Evolutionary conservation across 2,113 vertebrate genomes (phyloP), one percentile per base, ranked within the genome.

Genomic region (Cyprinodon variegatus): DNA sequence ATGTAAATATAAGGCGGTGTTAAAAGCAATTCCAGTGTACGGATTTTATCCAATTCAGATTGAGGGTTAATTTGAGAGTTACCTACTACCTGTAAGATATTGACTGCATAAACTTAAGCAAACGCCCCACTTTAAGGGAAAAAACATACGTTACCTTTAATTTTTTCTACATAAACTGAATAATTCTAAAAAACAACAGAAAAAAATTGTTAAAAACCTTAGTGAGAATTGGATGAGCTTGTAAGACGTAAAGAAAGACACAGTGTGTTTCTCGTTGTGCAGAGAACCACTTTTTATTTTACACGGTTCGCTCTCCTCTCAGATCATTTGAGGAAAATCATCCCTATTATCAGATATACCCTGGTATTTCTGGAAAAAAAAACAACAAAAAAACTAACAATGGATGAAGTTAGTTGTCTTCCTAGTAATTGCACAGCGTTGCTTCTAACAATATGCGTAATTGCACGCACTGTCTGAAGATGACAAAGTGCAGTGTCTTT

Each of bases 401-500:
- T 65, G 63, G 69, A 41, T 53, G 74, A 77, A 50, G 1, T 50
- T 61, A 38, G 29, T 37, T 71, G 66, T 45, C 12, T 5, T 2
- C 12, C 50, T 0, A 60, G 40, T 73, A 61, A 71, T 50, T 74
- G 70, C 36, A n/a, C 57, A 14, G 40, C 45, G 10, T 69, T 37
- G 14, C 11, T 74, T 15, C 13, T 68, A 22, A 70, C 57, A 43
- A 48, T n/a, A 68, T 20, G 13, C 63, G 60, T 20, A 12, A 62
- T 4, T 65, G 38, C 65, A 65, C 10, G 37, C 40, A 73, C 13
- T 2, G n/a, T 76, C 13, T 2, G n/a, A 11, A 67, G 74, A 77
- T 63, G 59, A 60, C 65, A 22, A 67, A 65, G 39, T 65, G 17
- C n/a, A 20, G n/a, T 62, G 62, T 59, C 36, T 70, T 70, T 72